Percentiles rank a stretch among this genome's conserved stretches.
These are phyloP conservation scores for Drosophila emarginata DNA, from an alignment of 2,888 invertebrate genomes.

Conservation along the genomic window DNA sequence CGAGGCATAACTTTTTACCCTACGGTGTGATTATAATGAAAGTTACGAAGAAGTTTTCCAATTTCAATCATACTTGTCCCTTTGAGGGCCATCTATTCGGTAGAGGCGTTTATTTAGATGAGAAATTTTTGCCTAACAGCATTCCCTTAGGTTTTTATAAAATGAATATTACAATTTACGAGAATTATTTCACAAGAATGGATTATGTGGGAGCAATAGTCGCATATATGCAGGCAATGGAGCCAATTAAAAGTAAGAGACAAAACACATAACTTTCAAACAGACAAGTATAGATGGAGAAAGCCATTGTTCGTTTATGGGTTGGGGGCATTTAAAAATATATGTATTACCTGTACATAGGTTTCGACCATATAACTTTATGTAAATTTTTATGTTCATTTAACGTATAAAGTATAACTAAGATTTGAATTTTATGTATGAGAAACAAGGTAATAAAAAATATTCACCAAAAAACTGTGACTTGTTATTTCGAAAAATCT, in stretches of 20 bases:
- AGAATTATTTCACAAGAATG: background rate
- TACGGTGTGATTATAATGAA: constrained; percentile 33
- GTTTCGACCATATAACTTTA: background rate
- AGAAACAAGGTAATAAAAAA: too few relatives aligned
- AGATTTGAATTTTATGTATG: too few relatives aligned
- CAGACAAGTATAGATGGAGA: background rate
- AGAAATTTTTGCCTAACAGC: constrained; percentile 16
- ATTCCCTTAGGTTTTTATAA: constrained; percentile 26
- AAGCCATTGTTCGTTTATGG: background rate
- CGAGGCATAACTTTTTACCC: constrained; percentile 26
- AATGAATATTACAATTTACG: constrained; percentile 22
- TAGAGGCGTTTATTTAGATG: constrained; percentile 24
- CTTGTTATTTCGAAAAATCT: too few relatives aligned
- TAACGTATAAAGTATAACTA: too few relatives aligned
- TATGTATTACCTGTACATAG: too few relatives aligned
- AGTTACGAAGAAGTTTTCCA: constrained; percentile 16
- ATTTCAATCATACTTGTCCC: constrained; percentile 50
- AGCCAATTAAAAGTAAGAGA: background rate
- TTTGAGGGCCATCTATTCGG: constrained; percentile 27
- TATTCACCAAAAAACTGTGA: too few relatives aligned
- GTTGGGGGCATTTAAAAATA: background rate
- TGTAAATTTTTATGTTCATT: background rate
- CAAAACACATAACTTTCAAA: background rate
- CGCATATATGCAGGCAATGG: constrained; percentile 17
- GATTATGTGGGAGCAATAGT: constrained; percentile 12